Evolutionary conservation across 2,888 invertebrate species (phyloP), one percentile per base, ranked within the genome.

Genomic region (Dryocosmus kuriphilus): DNA sequence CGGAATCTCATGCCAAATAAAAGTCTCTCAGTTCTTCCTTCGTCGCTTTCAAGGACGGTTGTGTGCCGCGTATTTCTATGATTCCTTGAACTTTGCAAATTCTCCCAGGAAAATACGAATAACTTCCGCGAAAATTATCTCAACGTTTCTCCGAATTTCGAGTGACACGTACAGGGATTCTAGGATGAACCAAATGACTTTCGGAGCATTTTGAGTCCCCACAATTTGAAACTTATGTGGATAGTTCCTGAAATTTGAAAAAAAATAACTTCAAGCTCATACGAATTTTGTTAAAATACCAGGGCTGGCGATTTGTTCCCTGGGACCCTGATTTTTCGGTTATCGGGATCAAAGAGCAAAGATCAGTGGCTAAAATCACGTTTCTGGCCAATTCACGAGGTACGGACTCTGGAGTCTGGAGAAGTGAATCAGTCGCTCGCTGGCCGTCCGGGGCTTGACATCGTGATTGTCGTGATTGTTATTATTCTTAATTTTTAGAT

Each of bases 271-370:
- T 16, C 30, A 19, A 11, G 22, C 32, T 32, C 11, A 63, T 35
- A 32, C 8, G 35, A 63, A 63, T 63, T 35, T 62, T n/a, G 35
- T 32, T 32, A 14, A 19, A 8, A 35, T n/a, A 8, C 35, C 63
- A 63, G 63, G 32, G 35, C 32, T 32, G 63, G 8, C 22, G n/a
- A 35, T n/a, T 63, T 11, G 11, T 1, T 11, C n/a, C 0, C 35
- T 5, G 35, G 63, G 63, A 32, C n/a, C 63, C 63, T 14, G 63
- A 46, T 71, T 71, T 71, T 46, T 71, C 11, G 60, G 60, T 60
- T 60, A 60, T 60, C 60, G 16, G 63, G 83, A 65, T 76, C 87
- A 82, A 83, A 83, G 87, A 80, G 82, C 86, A 85, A 87, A 87
- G 84, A 82, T 88, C 75, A 62, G 35, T 73, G 60, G 19, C 22